Evolutionary conservation across 2,113 vertebrate genomes (phyloP), one percentile per base, ranked within the genome.

Genomic region (Notothenia rossii): DNA sequence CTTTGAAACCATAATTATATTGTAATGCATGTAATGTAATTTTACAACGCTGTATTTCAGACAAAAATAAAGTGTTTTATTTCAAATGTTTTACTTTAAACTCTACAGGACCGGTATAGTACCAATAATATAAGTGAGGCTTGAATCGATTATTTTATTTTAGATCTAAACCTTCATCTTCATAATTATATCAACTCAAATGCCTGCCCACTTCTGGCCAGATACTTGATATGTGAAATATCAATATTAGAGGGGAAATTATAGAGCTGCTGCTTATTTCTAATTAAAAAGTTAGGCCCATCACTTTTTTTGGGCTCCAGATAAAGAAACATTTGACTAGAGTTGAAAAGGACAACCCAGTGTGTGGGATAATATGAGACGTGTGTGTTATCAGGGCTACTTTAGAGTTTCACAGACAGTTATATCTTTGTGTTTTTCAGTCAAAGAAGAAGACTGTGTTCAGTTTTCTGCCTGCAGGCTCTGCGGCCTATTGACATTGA

Each of bases 381-480:
- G 36, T 1, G 3, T 40, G 29, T 36, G n/a, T 64, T 36, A 10
- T 62, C n/a, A 10, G 22, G 18, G 15, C 10, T 22, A 68, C 4
- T 18, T 29, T 12, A 68, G 50, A 43, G 61, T 4, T 50, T 73
- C 36, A 60, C 69, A 59, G 12, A 72, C 36, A 66, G 15, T 33
- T 11, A 22, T 33, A 29, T 45, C 17, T 51, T 72, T 72, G 77
- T 79, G 14, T 65, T 7, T 63, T 53, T 22, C 3, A 56, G 10
- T 58, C 14, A 43, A 14, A 72, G 10, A n/a, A 13, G 12, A 15
- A 17, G 15, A 7, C 36, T 20, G 17, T 5, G 25, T 61, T 15
- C 40, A 6, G 1, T 61, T 3, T 73, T 61, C 13, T 72, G 59
- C 43, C 59, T 49, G 50, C 51, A 56, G 76, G 50, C 56, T 62